These are phyloP conservation scores for Stomatorhinus ivindoensis DNA, from an alignment of 2,113 vertebrate species.

Conservation along the genomic window DNA sequence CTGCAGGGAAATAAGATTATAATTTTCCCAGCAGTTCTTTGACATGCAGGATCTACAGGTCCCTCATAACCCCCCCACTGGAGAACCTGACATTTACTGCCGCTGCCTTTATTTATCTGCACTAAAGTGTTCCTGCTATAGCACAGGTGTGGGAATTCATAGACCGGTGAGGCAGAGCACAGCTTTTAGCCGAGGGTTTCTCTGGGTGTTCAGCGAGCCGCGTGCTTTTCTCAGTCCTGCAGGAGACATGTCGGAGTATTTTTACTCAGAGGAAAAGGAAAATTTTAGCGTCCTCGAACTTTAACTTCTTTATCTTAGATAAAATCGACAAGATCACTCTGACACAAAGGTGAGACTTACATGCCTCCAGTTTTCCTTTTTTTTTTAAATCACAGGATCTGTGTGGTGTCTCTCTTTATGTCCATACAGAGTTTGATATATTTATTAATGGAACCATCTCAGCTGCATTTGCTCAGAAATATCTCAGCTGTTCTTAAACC, in stretches of 20 bases:
- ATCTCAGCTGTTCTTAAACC: not conserved
- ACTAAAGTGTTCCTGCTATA: not conserved
- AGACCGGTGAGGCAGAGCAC: not conserved
- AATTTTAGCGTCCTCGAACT: not conserved
- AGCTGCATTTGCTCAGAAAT: not conserved
- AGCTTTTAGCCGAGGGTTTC: not conserved
- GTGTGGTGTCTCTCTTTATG: not conserved
- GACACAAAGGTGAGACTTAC: not conserved
- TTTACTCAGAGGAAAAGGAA: conserved; percentile 1
- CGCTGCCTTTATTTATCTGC: not conserved
- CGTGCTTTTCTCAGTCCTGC: not conserved
- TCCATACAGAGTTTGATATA: not conserved
- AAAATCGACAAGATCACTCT: not conserved
- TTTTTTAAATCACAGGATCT: not conserved
- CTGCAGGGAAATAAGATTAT: not conserved
- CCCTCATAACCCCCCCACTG: not conserved
- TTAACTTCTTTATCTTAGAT: not conserved
- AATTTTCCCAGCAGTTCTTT: not conserved
- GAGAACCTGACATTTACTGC: not conserved
- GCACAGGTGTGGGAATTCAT: not conserved
- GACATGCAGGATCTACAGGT: not conserved
- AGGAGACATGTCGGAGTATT: not conserved
- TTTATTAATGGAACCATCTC: not conserved
- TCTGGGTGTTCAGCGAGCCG: not conserved
- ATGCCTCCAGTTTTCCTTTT: not conserved